Base-by-base conservation (phyloP, 2,888 invertebrate genomes). In the Thelaira solivaga region DNA sequence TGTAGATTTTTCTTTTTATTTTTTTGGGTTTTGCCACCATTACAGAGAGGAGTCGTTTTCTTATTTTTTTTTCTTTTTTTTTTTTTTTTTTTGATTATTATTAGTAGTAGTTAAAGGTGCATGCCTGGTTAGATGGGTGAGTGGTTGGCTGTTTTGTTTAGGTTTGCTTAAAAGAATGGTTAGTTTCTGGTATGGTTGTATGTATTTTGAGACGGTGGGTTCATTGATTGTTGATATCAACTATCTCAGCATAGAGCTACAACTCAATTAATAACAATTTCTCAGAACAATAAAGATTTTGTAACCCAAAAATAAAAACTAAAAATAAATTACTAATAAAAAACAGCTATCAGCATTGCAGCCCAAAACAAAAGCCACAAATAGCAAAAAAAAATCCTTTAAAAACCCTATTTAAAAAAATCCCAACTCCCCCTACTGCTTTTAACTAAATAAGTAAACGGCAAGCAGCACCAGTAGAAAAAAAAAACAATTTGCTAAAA, bases 191-290 rank as follows among this genome's bases (percentile, higher is more conserved):
- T n/a, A n/a, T 26, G 20, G 26, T 6, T 53, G 62, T 64, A 29
- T 45, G 71, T 43, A 36, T 43, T 73, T 57, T 47, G 62, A 71
- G 76, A 64, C 73, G 79, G 71, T 71, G 76, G 69, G 76, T 72
- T 79, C 73, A 69, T 76, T 75, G 80, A 80, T 69, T 73, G 57
- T 76, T 73, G 81, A 82, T 82, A 82, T 51, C 74, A 59, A 73
- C 64, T 81, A 82, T 83, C 82, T 73, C 76, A 65, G 69, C 69
- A 69, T 49, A 74, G 26, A 69, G 64, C 75, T 81, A 86, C 86
- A 87, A 86, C 87, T 87, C 86, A 88, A 87, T 87, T 88, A 87
- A 87, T 87, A 87, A 87, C 86, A 86, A 87, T 87, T 86, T 86
- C 86, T 86, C 85, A 85, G 85, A 84, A 86, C 84, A 86, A 86